Evolutionary conservation across 2,113 vertebrate species (phyloP).

Genomic region (Astur gentilis): DNA sequence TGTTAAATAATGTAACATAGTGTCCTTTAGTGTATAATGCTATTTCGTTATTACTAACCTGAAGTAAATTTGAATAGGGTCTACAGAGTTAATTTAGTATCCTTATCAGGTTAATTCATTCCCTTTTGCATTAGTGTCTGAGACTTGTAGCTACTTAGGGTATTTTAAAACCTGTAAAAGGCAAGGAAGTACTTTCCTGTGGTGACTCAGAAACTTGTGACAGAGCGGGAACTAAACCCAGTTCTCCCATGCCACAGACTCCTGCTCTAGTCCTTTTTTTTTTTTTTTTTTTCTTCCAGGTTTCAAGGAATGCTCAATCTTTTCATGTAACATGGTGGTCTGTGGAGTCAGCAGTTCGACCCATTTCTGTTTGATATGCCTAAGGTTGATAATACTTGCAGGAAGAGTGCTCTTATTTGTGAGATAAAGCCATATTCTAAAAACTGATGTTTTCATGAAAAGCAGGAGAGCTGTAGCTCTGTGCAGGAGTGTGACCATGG

Average conservation of each 20-base stretch:
- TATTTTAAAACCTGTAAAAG: neutral
- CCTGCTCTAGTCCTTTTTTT: neutral
- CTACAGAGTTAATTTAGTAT: neutral
- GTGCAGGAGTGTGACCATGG: no score
- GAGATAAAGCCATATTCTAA: neutral
- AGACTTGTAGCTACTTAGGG: neutral
- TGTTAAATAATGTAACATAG: neutral
- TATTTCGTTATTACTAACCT: neutral
- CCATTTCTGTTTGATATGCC: neutral
- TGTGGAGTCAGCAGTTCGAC: neutral
- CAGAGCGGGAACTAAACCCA: neutral
- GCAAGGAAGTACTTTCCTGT: neutral
- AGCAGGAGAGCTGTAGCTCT: neutral
- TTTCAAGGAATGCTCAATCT: neutral
- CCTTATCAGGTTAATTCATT: neutral
- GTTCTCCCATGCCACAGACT: neutral
- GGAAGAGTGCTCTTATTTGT: neutral
- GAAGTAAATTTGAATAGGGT: neutral
- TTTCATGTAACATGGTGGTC: neutral
- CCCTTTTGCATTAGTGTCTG: neutral
- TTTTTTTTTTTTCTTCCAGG: no score
- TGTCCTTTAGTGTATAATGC: neutral
- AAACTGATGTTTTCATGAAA: neutral
- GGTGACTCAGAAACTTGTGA: conserved; percentile 43
- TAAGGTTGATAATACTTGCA: neutral